Evolutionary conservation across 53 echinoderm and acorn worm species (phyloP).

Genomic region (Mesocentrotus franciscanus): DNA sequence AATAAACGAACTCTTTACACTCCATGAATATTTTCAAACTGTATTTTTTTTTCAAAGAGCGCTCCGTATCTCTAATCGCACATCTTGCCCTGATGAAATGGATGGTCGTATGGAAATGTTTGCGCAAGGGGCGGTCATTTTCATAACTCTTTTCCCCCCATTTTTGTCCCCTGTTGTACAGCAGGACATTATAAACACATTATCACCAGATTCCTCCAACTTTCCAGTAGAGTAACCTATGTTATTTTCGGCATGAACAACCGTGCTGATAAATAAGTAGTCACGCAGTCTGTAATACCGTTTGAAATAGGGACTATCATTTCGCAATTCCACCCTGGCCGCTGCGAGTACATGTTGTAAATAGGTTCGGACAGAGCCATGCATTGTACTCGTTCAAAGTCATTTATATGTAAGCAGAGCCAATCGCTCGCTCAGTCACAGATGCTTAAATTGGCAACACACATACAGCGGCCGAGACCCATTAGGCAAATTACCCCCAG

Average conservation of each 20-base stretch:
- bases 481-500: conserved; percentile 49
- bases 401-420: neutral
- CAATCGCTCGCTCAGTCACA: neutral
- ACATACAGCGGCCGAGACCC: conserved; percentile 30
- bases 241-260: neutral
- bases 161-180: neutral
- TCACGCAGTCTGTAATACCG: neutral
- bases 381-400: conserved; percentile 42
- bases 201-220: neutral
- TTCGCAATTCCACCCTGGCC: neutral
- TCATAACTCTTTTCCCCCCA: neutral
- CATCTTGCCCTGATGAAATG: neutral
- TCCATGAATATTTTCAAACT: neutral
- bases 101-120: too few species aligned
- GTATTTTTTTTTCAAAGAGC: neutral
- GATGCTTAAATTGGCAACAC: conserved; percentile 42
- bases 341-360: neutral
- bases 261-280: neutral
- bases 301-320: conserved; percentile 11
- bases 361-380: neutral
- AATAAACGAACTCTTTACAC: neutral
- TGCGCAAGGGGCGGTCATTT: neutral
- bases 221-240: neutral
- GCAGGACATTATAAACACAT: neutral
- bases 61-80: neutral